These are phyloP conservation scores for Xestobium rufovillosum DNA, from an alignment of 2,888 invertebrate genomes.

Conservation along the genomic window DNA sequence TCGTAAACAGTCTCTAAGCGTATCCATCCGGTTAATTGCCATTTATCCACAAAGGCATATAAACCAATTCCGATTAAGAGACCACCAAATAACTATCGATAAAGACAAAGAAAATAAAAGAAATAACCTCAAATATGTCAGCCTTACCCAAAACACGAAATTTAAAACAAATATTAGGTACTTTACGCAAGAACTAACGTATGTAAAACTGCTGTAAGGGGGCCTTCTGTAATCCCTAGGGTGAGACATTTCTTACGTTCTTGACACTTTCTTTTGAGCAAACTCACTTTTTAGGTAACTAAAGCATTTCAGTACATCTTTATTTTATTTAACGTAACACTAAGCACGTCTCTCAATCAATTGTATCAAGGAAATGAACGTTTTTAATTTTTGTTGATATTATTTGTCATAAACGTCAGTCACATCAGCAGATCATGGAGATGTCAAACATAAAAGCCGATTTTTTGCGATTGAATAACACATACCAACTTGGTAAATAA, in stretches of 20 bases:
- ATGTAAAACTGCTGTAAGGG: slow-evolving; percentile 59
- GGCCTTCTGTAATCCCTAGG: slow-evolving; percentile 47
- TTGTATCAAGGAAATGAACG: too few species aligned
- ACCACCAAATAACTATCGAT: slow-evolving; percentile 78
- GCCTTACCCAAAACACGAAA: slow-evolving; percentile 83
- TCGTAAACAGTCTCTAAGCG: slow-evolving; percentile 84
- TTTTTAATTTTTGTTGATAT: too few species aligned
- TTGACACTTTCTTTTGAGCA: too few species aligned
- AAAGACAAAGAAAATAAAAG: slow-evolving; percentile 15
- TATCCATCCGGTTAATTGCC: slow-evolving; percentile 78
- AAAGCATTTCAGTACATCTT: too few species aligned
- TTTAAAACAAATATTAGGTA: slow-evolving; percentile 85
- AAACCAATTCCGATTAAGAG: slow-evolving; percentile 78
- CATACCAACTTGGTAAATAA: too few species aligned
- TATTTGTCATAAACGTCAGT: too few species aligned
- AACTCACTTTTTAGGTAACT: too few species aligned
- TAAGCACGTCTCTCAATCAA: too few species aligned
- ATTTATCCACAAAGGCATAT: slow-evolving; percentile 90
- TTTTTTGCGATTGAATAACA: too few species aligned
- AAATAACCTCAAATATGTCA: neutral
- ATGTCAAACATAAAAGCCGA: too few species aligned
- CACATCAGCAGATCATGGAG: too few species aligned
- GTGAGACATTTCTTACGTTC: slow-evolving; percentile 56
- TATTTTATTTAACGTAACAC: too few species aligned
- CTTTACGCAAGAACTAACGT: slow-evolving; percentile 81